Conservation (phyloP, 2,888 invertebrate species). For the Erannis defoliaria region DNA sequence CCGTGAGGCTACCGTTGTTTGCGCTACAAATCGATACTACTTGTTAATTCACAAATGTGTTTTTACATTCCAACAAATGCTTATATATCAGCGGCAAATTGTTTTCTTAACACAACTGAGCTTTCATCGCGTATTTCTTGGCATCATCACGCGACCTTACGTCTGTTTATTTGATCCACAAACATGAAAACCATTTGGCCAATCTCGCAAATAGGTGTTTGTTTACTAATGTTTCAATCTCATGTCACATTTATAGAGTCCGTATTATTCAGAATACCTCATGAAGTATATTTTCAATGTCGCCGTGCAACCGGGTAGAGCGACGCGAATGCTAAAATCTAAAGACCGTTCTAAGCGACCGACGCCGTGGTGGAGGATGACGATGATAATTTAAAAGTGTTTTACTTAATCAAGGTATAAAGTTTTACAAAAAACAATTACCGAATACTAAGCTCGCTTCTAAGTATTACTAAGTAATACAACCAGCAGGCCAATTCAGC, state of each 20-base stretch:
- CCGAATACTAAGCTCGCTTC: too few species aligned
- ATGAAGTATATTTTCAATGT: too few species aligned
- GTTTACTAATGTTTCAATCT: conserved; percentile 52
- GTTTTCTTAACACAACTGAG: conserved; percentile 24
- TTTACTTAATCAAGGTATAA: too few species aligned
- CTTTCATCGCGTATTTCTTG: conserved; percentile 53
- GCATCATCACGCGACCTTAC: conserved; percentile 56
- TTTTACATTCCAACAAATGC: conserved; percentile 19
- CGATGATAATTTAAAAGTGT: too few species aligned
- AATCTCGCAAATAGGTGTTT: conserved; percentile 49
- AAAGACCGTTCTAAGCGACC: too few species aligned
- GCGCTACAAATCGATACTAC: conserved; percentile 8
- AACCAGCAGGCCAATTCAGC: too few species aligned
- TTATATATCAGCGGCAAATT: conserved; percentile 3
- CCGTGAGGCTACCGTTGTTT: conserved; percentile 14
- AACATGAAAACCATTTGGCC: conserved; percentile 59
- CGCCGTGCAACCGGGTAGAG: too few species aligned
- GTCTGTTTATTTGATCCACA: conserved; percentile 56
- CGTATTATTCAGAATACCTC: not conserved
- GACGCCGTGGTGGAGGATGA: too few species aligned
- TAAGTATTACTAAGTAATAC: too few species aligned
- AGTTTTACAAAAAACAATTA: too few species aligned
- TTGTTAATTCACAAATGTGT: conserved; percentile 19
- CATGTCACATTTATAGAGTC: conserved; percentile 17
- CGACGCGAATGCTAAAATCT: too few species aligned